A percentile compares a stretch with the other conserved stretches of the same genome.
phyloP scores from a whole-genome alignment of 2,888 invertebrate genomes.

The Agonopterix heracliana region DNA sequence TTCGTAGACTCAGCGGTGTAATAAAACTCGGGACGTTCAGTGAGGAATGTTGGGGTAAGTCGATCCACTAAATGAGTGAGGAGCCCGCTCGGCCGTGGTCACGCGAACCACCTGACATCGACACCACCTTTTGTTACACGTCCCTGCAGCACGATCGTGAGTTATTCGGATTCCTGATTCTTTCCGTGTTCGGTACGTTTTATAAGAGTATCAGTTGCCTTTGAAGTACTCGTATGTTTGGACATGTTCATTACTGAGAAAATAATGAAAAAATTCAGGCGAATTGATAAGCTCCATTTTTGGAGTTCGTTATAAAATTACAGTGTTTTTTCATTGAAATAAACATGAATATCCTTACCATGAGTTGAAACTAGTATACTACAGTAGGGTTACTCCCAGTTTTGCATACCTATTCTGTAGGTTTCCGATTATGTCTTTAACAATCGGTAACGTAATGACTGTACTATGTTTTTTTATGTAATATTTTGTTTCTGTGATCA shows the following conservation, averaged over 20 bases:
- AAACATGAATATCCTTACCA: no score
- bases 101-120: slow-evolving; percentile 62
- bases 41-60: slow-evolving; percentile 56
- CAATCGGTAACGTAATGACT: no score
- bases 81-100: slow-evolving; percentile 49
- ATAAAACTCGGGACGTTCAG: slow-evolving; percentile 44
- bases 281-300: background rate
- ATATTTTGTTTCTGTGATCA: no score
- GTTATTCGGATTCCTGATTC: slow-evolving; percentile 46
- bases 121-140: slow-evolving; percentile 46
- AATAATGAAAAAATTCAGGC: background rate
- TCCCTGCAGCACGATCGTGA: slow-evolving; percentile 40
- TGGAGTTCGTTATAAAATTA: background rate
- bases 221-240: background rate
- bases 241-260: background rate
- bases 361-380: no score
- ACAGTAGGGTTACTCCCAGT: no score
- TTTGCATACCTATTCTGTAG: no score
- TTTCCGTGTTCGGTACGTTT: slow-evolving; percentile 34
- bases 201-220: background rate
- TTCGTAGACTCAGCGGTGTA: slow-evolving; percentile 30
- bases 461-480: no score
- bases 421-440: no score
- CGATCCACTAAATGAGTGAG: slow-evolving; percentile 58
- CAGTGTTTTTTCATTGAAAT: no score